Percentiles rank a stretch among this genome's conserved stretches.
Evolutionary conservation across 2,113 vertebrate genomes (phyloP).

Genomic region (Crotalus viridis): DNA sequence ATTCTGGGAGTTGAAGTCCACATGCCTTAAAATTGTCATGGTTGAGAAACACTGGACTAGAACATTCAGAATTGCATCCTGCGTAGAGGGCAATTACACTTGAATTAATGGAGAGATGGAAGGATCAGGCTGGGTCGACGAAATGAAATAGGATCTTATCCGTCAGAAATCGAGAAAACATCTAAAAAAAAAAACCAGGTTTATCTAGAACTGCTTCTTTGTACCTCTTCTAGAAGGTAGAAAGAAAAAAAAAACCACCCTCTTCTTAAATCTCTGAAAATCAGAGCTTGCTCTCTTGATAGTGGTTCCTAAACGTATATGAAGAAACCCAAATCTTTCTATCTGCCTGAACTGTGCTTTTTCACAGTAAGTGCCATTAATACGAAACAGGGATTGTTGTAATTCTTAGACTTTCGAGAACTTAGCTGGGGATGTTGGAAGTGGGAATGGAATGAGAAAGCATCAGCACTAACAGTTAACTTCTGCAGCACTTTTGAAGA

Average conservation of each 20-base stretch:
- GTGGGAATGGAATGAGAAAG: slow-evolving; percentile 1
- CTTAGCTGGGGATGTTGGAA: not conserved
- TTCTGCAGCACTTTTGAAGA: slow-evolving; percentile 40
- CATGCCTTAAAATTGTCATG: too few species aligned
- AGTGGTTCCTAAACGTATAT: slow-evolving; percentile 55
- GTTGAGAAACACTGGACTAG: not conserved
- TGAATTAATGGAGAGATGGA: not conserved
- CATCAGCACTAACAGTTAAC: not conserved
- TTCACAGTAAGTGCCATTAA: slow-evolving; percentile 74
- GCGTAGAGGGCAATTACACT: slow-evolving; percentile 12
- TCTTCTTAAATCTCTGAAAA: not conserved
- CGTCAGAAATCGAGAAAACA: not conserved
- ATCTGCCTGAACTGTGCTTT: slow-evolving; percentile 57
- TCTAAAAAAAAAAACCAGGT: not conserved
- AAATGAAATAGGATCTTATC: not conserved
- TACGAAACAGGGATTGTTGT: slow-evolving; percentile 51
- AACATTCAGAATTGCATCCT: slow-evolving; percentile 7
- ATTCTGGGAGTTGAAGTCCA: too few species aligned
- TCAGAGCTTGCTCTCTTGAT: slow-evolving; percentile 11
- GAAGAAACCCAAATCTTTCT: slow-evolving; percentile 33
- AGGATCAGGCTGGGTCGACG: fast-evolving
- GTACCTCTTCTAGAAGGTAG: slow-evolving; percentile 14
- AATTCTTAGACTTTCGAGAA: slow-evolving; percentile 34
- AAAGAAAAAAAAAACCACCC: not conserved
- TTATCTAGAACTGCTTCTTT: not conserved